Base-by-base conservation (phyloP, 2,888 invertebrate species). In the Thymelicus lineola region DNA sequence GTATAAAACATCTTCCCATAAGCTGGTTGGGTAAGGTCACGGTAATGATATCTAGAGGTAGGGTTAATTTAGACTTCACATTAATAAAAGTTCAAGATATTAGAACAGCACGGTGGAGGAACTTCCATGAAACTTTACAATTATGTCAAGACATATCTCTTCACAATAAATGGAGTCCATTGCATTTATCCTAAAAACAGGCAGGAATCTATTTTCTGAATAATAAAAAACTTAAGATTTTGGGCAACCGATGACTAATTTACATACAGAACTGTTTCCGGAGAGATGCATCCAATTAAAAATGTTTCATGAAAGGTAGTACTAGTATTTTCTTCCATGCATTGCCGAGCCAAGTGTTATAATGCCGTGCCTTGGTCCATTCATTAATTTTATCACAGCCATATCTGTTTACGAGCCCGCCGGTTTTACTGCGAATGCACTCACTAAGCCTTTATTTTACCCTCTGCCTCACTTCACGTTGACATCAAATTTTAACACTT, bases 331-430 rank as follows among this genome's bases (percentile, higher is more conserved):
- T 80, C 80, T 80, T 80, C 79, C 77, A 79, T 76, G 81, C 79
- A 82, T 81, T 83, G 84, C 75, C 66, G 81, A 82, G 79, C 74
- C 75, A 73, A 81, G 78, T 75, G 76, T 75, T 79, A 80, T 75
- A 75, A 73, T 73, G 73, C 75, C 66, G 74, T 70, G 66, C 70
- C 75, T 73, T 73, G 71, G 72, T 71, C 72, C 74, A 74, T 77
- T 83, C 83, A 84, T 86, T 86, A 85, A 86, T 82, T 84, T 82
- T 82, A 81, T 79, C 83, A 80, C 76, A 75, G 82, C 80, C 76
- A 76, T 81, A 80, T 79, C 82, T 84, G 82, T 89, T 89, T 90
- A 90, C 84, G 89, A 89, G 84, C 85, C 80, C 81, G 75, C 80
- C 80, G 80, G 81, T 81, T 85, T 89, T 86, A 86, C 84, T 81